Evolutionary conservation across 2,888 invertebrate species (phyloP).

Genomic region (Nymphalis polychloros): DNA sequence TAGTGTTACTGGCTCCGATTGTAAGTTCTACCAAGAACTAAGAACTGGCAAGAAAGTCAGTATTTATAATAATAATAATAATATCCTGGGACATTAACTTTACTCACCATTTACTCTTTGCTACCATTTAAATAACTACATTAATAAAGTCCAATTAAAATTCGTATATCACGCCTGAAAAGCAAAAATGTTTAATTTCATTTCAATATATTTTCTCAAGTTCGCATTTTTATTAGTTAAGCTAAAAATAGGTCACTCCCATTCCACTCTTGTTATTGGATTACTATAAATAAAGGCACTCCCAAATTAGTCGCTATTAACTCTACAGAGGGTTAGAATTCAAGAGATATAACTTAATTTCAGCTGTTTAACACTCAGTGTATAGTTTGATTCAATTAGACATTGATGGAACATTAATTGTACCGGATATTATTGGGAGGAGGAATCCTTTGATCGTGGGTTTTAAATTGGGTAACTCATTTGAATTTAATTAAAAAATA

Average conservation of each 20-base stretch:
- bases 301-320: slow-evolving; percentile 29
- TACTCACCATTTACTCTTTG: too few relatives aligned
- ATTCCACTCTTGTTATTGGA: slow-evolving; percentile 29
- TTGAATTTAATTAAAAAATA: too few relatives aligned
- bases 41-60: too few relatives aligned
- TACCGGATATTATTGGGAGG: background rate
- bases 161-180: too few relatives aligned
- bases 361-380: background rate
- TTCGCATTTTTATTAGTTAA: slow-evolving; percentile 7
- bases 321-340: background rate
- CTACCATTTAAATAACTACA: too few relatives aligned
- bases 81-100: too few relatives aligned
- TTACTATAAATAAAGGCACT: slow-evolving; percentile 36
- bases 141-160: too few relatives aligned
- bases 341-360: background rate
- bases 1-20: too few relatives aligned
- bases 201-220: background rate
- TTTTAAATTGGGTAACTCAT: background rate
- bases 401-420: slow-evolving; percentile 1
- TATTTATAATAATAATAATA: too few relatives aligned
- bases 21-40: too few relatives aligned
- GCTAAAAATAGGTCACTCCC: slow-evolving; percentile 29
- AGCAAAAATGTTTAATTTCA: too few relatives aligned
- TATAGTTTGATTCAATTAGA: background rate
- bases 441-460: background rate